A percentile compares a stretch with the other conserved stretches of the same genome.
Conservation (phyloP, 2,797 vertebrate species). For the Arremon brunneinucha region DNA sequence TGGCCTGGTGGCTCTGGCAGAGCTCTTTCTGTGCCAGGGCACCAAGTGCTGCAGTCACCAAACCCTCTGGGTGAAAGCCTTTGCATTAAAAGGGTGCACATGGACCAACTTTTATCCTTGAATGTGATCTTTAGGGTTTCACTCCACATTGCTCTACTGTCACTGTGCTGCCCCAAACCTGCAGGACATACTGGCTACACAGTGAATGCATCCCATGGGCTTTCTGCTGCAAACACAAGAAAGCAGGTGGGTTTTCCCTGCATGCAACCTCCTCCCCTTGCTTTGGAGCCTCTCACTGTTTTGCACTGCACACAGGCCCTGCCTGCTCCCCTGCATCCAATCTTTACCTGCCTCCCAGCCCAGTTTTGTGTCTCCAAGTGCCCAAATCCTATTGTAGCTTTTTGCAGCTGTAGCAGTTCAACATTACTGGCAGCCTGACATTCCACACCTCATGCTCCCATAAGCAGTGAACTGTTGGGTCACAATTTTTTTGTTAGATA, state of each 20-base stretch:
- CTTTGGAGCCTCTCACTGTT: neutral
- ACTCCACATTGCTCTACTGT: neutral
- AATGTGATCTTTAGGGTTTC: neutral
- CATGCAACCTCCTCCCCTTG: rapidly evolving
- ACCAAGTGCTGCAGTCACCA: neutral
- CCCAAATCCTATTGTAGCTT: neutral
- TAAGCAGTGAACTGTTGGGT: neutral
- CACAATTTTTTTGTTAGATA: neutral
- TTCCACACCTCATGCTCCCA: neutral
- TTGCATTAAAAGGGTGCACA: neutral
- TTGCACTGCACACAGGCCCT: neutral
- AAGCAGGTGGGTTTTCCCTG: neutral
- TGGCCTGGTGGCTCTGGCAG: neutral
- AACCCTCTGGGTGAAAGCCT: neutral
- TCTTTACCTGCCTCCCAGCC: neutral
- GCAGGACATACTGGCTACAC: neutral
- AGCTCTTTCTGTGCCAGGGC: neutral
- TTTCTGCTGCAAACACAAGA: neutral
- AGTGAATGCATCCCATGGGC: neutral
- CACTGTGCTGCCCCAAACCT: neutral
- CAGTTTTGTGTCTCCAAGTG: neutral
- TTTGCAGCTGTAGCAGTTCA: neutral
- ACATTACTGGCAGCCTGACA: neutral
- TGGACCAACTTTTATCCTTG: neutral
- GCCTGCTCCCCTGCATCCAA: neutral